Percentiles rank a stretch among this genome's conserved stretches.
Conservation (phyloP, 2,888 invertebrate species). For the Caenorhabditis panamensis region DNA sequence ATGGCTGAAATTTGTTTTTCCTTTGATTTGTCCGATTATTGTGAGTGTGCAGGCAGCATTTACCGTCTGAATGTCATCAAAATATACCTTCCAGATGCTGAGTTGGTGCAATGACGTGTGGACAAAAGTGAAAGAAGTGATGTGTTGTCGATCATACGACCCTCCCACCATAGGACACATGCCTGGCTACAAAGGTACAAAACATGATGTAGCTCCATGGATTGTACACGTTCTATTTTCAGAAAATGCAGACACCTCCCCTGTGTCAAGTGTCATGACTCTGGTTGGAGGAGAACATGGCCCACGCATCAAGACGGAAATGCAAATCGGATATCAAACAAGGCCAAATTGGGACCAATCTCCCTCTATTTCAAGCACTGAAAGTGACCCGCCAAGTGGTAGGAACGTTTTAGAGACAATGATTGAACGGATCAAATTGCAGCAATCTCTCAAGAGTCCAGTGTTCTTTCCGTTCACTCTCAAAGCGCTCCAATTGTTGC, state of each 20-base stretch:
- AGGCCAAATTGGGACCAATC: slow-evolving; percentile 26
- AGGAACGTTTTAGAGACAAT: too few relatives aligned
- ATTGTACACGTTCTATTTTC: background rate
- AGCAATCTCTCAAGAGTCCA: slow-evolving; percentile 37
- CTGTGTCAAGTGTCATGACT: slow-evolving; percentile 72
- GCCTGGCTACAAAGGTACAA: slow-evolving; percentile 40
- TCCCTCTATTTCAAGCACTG: slow-evolving; percentile 39
- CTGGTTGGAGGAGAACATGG: slow-evolving; percentile 74
- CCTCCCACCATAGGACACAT: slow-evolving; percentile 69
- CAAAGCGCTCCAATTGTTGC: background rate
- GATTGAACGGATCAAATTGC: too few relatives aligned
- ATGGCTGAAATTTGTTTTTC: slow-evolving; percentile 77
- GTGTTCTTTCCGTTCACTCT: slow-evolving; percentile 5
- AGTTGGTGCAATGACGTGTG: slow-evolving; percentile 77
- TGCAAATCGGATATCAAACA: slow-evolving; percentile 17
- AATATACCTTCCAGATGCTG: slow-evolving; percentile 74
- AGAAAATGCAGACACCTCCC: slow-evolving; percentile 35
- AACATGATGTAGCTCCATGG: background rate
- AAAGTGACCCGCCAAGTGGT: slow-evolving; percentile 39
- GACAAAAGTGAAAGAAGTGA: slow-evolving; percentile 74
- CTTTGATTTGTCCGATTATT: slow-evolving; percentile 76
- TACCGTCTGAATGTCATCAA: too few relatives aligned
- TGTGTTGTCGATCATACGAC: slow-evolving; percentile 73
- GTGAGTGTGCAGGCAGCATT: slow-evolving; percentile 66
- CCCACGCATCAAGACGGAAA: slow-evolving; percentile 64